These are phyloP conservation scores for Varanus salvator DNA, from an alignment of 2,113 vertebrate species.

Conservation along the genomic window DNA sequence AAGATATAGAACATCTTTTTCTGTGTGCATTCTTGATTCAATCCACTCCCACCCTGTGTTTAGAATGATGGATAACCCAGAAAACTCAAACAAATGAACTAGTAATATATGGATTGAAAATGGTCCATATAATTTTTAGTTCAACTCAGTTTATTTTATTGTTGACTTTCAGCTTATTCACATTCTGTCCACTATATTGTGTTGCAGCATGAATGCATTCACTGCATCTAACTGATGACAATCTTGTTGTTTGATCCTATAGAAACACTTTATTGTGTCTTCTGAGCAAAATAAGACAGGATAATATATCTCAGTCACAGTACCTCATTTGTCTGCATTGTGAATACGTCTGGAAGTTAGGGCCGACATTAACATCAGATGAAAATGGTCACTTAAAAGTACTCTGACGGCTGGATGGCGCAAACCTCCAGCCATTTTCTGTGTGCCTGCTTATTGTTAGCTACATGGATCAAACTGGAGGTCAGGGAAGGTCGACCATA, in stretches of 20 bases:
- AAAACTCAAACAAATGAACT: background rate
- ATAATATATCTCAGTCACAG: constrained; percentile 51
- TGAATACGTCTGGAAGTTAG: constrained; percentile 40
- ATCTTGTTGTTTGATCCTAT: constrained; percentile 57
- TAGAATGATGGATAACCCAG: background rate
- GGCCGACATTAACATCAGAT: constrained; percentile 1
- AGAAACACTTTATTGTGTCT: constrained; percentile 64
- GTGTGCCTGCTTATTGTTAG: background rate
- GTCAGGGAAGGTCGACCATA: background rate
- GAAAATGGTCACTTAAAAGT: constrained; percentile 36
- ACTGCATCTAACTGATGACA: constrained; percentile 70
- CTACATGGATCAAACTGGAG: constrained; percentile 14
- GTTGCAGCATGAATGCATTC: constrained; percentile 69
- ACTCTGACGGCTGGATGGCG: background rate
- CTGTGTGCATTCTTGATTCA: background rate
- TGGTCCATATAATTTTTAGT: background rate
- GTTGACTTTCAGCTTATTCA: constrained; percentile 67
- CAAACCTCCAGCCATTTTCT: background rate
- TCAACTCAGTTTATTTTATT: constrained; percentile 2
- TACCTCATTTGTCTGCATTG: constrained; percentile 32
- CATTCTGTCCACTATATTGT: constrained; percentile 60
- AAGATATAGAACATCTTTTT: too few relatives aligned
- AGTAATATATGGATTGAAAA: background rate
- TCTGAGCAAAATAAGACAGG: constrained; percentile 53
- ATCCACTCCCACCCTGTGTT: background rate